Conservation (phyloP, 2,797 vertebrate genomes). For the Chiloscyllium punctatum region DNA sequence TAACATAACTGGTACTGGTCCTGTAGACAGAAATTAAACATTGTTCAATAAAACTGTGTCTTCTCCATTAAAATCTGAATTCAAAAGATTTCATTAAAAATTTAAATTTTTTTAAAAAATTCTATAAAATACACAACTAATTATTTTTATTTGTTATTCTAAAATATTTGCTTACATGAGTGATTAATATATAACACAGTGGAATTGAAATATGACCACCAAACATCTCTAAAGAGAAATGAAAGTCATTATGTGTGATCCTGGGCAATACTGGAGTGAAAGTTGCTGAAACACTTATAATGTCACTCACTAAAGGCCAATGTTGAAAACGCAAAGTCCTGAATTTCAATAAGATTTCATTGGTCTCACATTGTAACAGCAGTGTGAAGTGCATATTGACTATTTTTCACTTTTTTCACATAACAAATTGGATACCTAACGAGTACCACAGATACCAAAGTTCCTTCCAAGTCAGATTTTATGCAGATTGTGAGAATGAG, state of each 20-base stretch:
- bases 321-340: neutral
- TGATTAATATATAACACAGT: neutral
- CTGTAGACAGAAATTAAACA: constrained; percentile 51
- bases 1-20: constrained; percentile 99
- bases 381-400: neutral
- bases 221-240: neutral
- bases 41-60: constrained; percentile 18
- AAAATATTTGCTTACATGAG: neutral
- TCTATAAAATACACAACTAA: neutral
- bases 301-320: neutral
- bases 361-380: neutral
- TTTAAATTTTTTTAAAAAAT: neutral
- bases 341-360: neutral
- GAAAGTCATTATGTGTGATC: neutral
- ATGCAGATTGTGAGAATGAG: neutral
- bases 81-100: neutral
- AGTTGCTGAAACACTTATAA: neutral
- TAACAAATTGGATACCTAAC: neutral
- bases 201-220: neutral
- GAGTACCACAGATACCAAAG: neutral
- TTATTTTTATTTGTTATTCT: neutral
- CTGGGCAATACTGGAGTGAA: neutral
- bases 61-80: neutral
- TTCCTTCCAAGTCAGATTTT: neutral
- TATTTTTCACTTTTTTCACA: neutral